Evolutionary conservation across 2,113 vertebrate genomes (phyloP).

Genomic region (Melanotaenia duboulayi): DNA sequence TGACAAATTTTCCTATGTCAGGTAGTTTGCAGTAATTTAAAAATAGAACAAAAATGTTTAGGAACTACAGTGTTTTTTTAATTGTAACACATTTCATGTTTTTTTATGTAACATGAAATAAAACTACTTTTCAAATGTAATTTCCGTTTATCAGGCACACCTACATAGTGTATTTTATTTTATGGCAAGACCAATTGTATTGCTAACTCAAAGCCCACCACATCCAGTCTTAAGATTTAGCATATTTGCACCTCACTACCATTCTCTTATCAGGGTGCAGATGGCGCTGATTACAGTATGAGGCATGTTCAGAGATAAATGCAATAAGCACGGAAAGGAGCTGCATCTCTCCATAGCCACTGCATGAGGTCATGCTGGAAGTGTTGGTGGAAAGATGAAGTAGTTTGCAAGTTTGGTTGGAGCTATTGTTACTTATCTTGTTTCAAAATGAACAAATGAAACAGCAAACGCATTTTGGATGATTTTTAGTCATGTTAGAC

Average conservation of each 20-base stretch:
- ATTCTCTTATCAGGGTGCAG: background rate
- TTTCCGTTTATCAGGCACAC: background rate
- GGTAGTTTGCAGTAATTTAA: background rate
- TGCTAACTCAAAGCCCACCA: background rate
- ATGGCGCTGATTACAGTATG: background rate
- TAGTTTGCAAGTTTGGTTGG: background rate
- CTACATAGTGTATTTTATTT: background rate
- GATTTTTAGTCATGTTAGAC: too few species aligned
- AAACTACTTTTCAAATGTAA: conserved; percentile 17
- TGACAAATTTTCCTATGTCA: conserved; percentile 8
- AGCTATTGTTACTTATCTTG: background rate
- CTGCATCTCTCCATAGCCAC: background rate
- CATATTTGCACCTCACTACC: background rate
- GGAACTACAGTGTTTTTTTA: background rate
- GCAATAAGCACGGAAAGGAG: background rate
- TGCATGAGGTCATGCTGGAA: background rate
- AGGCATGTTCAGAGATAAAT: background rate
- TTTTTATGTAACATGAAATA: conserved; percentile 52
- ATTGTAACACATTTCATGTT: conserved; percentile 35
- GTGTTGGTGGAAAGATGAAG: background rate
- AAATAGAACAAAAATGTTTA: background rate
- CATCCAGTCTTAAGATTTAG: background rate
- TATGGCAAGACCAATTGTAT: too few species aligned
- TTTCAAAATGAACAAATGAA: background rate
- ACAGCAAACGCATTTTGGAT: background rate